Base-by-base conservation (phyloP, 1,140 invertebrate species). In the Microplitis mediator region DNA sequence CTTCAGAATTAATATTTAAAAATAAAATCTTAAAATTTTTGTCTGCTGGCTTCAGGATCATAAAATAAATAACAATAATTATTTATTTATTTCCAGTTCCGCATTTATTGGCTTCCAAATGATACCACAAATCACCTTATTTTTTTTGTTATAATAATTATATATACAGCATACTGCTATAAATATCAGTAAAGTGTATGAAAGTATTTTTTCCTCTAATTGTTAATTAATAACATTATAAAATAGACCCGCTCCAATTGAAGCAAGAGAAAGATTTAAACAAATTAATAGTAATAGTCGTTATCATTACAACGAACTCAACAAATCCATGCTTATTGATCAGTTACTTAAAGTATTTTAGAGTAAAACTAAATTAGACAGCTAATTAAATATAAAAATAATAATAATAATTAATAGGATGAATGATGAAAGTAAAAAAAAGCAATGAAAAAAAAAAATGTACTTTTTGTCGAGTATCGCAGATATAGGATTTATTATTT, bases 401-500 rank as follows among this genome's bases (percentile, higher is more conserved):
- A 9, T 11, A 45, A 11, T 31, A 61, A 63, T 23, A 39, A 23
- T 23, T 23, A 52, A 14, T 61, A 56, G 32, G 60, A 51, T 14
- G 8, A 54, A 36, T 34, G 32, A 71, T 58, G 63, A 58, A 64
- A 31, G 11, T 32, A 70, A 71, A 63, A 60, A 69, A 63, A 16
- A 62, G 54, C 35, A 51, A 71, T 64, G 23, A 64, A 56, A 63
- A 60, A 61, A 72, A 54, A 23, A 65, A 51, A 75, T 75, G 52
- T 64, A 23, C 1, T 23, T 73, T 60, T 73, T 75, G 16, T 85
- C 80, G 82, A 83, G 78, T 86, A 83, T 86, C 84, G 82, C 80
- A 83, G 81, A 85, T 85, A 84, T 83, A 87, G 78, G 81, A 82
- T 86, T 85, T 84, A 82, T 80, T 83, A 8, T 45, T 23, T 86